Conservation (phyloP, 2,797 vertebrate species). For the Anguilla obscura region DNA sequence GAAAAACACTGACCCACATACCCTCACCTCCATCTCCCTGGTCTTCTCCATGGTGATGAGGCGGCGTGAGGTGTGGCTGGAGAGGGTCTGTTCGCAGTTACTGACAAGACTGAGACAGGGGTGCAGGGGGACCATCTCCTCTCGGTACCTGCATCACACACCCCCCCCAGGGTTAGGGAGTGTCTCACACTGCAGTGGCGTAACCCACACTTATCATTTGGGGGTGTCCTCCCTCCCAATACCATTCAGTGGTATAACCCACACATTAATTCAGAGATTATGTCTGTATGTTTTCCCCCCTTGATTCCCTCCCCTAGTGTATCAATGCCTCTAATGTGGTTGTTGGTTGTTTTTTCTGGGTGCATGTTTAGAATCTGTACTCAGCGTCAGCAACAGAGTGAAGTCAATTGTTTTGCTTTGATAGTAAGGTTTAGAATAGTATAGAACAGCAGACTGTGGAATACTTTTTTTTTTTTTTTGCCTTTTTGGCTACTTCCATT, state of each 20-base stretch:
- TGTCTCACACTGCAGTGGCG: background rate
- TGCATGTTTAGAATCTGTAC: no score
- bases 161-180: conserved; percentile 22
- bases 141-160: conserved; percentile 82
- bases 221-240: background rate
- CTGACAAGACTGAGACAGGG: conserved; percentile 90
- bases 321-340: no score
- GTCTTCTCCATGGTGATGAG: conserved; percentile 98
- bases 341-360: no score
- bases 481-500: no score
- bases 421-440: no score
- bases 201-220: background rate
- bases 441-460: no score
- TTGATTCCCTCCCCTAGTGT: no score
- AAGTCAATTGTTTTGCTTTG: no score
- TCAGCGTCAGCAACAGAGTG: no score
- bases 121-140: conserved; percentile 88
- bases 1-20: background rate
- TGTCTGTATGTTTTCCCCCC: no score
- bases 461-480: no score
- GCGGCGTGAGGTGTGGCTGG: conserved; percentile 91
- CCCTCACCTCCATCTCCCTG: conserved; percentile 86
- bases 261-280: background rate
- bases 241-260: background rate
- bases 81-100: conserved; percentile 95